phyloP scores from a whole-genome alignment of 2,797 vertebrate genomes.

The Rhinophrynus dorsalis region DNA sequence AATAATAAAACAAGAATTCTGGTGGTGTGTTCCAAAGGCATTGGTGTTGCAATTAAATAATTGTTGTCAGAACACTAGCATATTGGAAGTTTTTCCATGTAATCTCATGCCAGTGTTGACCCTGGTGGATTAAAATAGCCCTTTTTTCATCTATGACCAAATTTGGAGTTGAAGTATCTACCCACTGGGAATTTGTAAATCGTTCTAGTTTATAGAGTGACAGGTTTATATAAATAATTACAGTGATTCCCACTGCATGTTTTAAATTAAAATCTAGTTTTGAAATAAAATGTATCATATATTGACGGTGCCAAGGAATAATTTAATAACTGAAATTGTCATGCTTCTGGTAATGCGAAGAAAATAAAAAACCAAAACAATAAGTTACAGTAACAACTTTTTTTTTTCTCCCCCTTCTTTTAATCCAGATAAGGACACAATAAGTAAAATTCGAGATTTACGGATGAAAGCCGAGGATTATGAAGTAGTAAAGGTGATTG shows the following conservation, averaged over 20 bases:
- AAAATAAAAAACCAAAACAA: neutral
- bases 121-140: constrained; percentile 79
- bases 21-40: constrained; percentile 47
- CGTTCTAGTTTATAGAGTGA: constrained; percentile 70
- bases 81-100: constrained; percentile 71
- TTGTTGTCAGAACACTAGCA: constrained; percentile 71
- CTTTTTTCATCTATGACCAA: constrained; percentile 80
- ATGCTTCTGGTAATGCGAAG: neutral
- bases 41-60: constrained; percentile 52
- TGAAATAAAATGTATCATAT: constrained; percentile 36
- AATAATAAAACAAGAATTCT: constrained; percentile 1
- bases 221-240: constrained; percentile 72
- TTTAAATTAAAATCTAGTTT: constrained; percentile 62
- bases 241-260: constrained; percentile 60
- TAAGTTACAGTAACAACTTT: neutral
- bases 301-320: constrained; percentile 3
- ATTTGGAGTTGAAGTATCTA: constrained; percentile 78
- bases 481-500: constrained; percentile 98
- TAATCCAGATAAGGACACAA: constrained; percentile 90
- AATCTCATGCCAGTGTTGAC: constrained; percentile 76
- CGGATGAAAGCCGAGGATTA: constrained; percentile 99
- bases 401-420: constrained; percentile 49
- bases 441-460: constrained; percentile 95
- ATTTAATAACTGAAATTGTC: neutral
- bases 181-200: constrained; percentile 72